Evolutionary conservation across 2,888 invertebrate genomes (phyloP).

Genomic region (Habroteleia sp.): DNA sequence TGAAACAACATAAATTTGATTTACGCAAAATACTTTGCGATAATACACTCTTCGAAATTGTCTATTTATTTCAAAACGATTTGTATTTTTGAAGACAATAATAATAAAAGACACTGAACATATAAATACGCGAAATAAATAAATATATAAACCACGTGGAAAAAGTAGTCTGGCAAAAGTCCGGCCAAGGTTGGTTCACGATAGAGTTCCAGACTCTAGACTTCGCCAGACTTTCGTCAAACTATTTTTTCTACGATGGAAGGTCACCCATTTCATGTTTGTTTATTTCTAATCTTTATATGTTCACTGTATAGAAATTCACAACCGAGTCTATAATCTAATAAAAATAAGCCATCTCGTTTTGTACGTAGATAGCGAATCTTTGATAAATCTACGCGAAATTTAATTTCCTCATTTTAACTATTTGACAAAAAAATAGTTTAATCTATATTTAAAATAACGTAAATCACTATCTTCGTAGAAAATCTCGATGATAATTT

Average conservation of each 20-base stretch:
- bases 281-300: conserved; percentile 14
- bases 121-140: no score
- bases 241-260: no score
- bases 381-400: neutral
- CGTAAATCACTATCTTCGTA: neutral
- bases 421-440: neutral
- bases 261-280: no score
- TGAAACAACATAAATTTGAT: conserved; percentile 42
- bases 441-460: neutral
- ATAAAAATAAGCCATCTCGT: conserved; percentile 1
- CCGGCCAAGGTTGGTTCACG: no score
- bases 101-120: no score
- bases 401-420: neutral
- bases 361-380: neutral
- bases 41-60: no score
- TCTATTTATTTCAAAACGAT: no score
- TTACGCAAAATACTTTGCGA: conserved; percentile 44
- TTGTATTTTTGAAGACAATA: no score
- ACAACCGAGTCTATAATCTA: conserved; percentile 41
- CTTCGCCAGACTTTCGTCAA: no score
- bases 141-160: no score
- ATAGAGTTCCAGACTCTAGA: no score
- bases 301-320: conserved; percentile 56
- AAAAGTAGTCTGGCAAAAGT: no score
- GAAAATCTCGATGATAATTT: neutral